Percentiles rank a stretch among this genome's conserved stretches.
Evolutionary conservation across 2,888 invertebrate species (phyloP).

Genomic region (Leucania comma): DNA sequence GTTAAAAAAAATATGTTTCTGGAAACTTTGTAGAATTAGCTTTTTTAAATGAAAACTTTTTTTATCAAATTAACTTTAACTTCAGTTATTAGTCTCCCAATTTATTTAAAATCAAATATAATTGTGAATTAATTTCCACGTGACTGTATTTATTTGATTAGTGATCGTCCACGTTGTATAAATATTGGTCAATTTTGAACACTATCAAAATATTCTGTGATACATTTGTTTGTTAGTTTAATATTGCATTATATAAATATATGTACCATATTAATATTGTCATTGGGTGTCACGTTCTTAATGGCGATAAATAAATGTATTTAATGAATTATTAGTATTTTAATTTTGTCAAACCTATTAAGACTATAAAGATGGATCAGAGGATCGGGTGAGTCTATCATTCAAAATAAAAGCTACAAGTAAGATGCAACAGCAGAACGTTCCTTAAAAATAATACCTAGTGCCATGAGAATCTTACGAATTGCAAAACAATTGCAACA

Average conservation of each 20-base stretch:
- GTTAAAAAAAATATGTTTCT: not conserved
- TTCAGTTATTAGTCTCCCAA: conserved; percentile 44
- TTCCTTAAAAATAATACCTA: conserved; percentile 1
- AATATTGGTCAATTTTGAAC: conserved; percentile 88
- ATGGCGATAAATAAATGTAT: conserved; percentile 87
- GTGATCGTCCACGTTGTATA: conserved; percentile 83
- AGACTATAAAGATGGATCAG: not conserved
- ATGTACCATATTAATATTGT: conserved; percentile 78
- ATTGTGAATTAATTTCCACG: conserved; percentile 53
- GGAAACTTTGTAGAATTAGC: not conserved
- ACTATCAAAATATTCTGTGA: conserved; percentile 90
- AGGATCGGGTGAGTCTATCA: not conserved
- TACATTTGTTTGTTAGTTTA: conserved; percentile 87
- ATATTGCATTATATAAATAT: conserved; percentile 73
- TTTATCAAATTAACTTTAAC: not conserved
- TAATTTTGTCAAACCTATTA: conserved; percentile 10
- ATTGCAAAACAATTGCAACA: conserved; percentile 42
- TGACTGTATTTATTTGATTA: conserved; percentile 59
- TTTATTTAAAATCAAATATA: conserved; percentile 52
- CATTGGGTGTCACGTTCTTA: conserved; percentile 86
- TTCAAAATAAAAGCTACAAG: not conserved
- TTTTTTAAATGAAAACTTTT: conserved; percentile 17
- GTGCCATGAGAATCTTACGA: conserved; percentile 10
- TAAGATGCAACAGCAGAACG: not conserved
- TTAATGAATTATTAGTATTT: conserved; percentile 65